Conservation (phyloP, 1,140 invertebrate genomes). For the Theocolax elegans region DNA sequence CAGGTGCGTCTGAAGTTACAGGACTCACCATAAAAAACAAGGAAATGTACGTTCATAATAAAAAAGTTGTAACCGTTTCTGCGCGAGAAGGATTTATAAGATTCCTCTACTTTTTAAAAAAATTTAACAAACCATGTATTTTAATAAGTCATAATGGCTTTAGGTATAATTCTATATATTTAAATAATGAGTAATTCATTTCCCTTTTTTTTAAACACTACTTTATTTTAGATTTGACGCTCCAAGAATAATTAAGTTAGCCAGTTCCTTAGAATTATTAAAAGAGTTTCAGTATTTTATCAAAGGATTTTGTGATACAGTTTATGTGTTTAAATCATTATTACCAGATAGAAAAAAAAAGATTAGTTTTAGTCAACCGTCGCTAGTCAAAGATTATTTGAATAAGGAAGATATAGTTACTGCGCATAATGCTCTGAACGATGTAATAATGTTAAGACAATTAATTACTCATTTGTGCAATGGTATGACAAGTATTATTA, state of each 20-base stretch:
- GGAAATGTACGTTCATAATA: slow-evolving; percentile 23
- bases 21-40: slow-evolving; percentile 9
- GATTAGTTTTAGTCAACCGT: slow-evolving; percentile 20
- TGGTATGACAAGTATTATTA: background rate
- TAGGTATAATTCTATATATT: slow-evolving; percentile 14
- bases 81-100: slow-evolving; percentile 2
- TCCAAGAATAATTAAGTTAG: slow-evolving; percentile 12
- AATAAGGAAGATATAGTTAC: background rate
- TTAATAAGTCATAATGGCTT: slow-evolving; percentile 37
- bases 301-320: slow-evolving; percentile 35
- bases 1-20: slow-evolving; percentile 20
- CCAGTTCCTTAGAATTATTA: slow-evolving; percentile 8
- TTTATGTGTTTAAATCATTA: slow-evolving; percentile 26
- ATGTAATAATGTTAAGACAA: slow-evolving; percentile 32
- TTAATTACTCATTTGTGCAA: slow-evolving; percentile 21
- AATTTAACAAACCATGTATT: slow-evolving; percentile 10
- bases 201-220: background rate
- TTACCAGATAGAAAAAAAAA: slow-evolving; percentile 32
- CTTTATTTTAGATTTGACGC: slow-evolving; percentile 37
- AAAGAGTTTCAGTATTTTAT: slow-evolving; percentile 22
- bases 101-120: slow-evolving; percentile 26
- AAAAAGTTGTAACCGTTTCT: slow-evolving; percentile 7
- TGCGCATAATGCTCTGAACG: slow-evolving; percentile 41
- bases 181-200: background rate
- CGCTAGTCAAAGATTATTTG: slow-evolving; percentile 30